A percentile compares a stretch with the other conserved stretches of the same genome.
These are phyloP conservation scores for Gasteruption jaculator DNA, from an alignment of 2,888 invertebrate genomes.

Conservation along the genomic window DNA sequence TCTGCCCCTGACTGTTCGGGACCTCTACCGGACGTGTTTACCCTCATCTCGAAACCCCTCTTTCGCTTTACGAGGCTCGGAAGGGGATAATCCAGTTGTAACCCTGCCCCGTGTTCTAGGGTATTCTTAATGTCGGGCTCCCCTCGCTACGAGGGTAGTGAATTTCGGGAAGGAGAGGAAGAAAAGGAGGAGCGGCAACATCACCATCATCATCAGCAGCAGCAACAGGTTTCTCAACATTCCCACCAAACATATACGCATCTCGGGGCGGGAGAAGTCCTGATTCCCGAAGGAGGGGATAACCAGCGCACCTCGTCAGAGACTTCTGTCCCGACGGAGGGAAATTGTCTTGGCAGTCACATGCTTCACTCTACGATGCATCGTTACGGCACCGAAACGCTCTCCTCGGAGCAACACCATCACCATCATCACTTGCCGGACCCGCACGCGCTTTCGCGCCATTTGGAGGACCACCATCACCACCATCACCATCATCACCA, in stretches of 20 bases:
- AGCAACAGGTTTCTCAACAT: slow-evolving; percentile 21
- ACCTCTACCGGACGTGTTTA: too few relatives aligned
- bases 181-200: slow-evolving; percentile 20
- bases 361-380: slow-evolving; percentile 48
- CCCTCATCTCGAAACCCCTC: too few relatives aligned
- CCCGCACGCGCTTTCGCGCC: slow-evolving; percentile 14
- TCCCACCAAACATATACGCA: slow-evolving; percentile 31
- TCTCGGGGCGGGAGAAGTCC: slow-evolving; percentile 40
- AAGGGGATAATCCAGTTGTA: too few relatives aligned
- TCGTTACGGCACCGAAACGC: slow-evolving; percentile 43
- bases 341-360: slow-evolving; percentile 44
- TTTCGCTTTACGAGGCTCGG: too few relatives aligned
- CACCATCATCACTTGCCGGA: slow-evolving; percentile 19
- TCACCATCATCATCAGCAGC: slow-evolving; percentile 26
- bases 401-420: slow-evolving; percentile 34
- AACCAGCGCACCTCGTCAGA: slow-evolving; percentile 30
- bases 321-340: slow-evolving; percentile 40
- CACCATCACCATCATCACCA: slow-evolving; percentile 26
- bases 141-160: not conserved
- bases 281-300: slow-evolving; percentile 46
- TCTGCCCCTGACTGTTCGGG: too few relatives aligned
- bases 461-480: slow-evolving; percentile 17
- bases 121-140: not conserved
- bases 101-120: not conserved
- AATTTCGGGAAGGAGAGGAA: slow-evolving; percentile 3